Evolutionary conservation across 2,113 vertebrate genomes (phyloP).

Genomic region (Spheniscus mendiculus): DNA sequence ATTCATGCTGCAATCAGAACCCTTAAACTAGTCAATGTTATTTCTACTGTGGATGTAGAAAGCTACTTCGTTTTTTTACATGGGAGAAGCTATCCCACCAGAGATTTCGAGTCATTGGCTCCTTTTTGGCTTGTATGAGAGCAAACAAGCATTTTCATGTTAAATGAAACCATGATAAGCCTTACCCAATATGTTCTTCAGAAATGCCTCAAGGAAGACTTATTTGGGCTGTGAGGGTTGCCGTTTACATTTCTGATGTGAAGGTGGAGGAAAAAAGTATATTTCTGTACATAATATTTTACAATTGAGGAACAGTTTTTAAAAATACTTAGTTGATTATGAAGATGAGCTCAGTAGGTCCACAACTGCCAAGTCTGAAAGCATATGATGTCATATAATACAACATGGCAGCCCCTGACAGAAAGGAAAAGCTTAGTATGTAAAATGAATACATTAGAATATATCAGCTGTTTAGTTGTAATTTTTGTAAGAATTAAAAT

Average conservation of each 20-base stretch:
- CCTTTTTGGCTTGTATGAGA: neutral
- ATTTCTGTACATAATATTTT: neutral
- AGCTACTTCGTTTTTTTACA: accelerated
- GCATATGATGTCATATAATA: neutral
- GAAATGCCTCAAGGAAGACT: neutral
- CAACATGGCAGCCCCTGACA: neutral
- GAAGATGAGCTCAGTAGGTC: neutral
- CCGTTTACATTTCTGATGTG: neutral
- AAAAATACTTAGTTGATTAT: neutral
- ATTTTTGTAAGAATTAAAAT: neutral
- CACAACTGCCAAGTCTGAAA: neutral
- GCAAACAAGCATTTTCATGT: neutral
- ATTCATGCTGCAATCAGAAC: neutral
- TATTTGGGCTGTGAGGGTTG: neutral
- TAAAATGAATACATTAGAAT: neutral
- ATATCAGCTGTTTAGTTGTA: neutral
- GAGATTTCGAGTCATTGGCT: neutral
- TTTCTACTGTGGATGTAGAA: neutral
- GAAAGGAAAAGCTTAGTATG: neutral
- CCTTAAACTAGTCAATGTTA: neutral
- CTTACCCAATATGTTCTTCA: neutral
- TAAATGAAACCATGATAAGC: neutral
- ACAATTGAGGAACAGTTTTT: neutral
- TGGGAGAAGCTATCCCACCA: neutral
- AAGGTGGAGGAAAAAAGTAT: neutral